Evolutionary conservation across 2,888 invertebrate genomes (phyloP), one percentile per base, ranked within the genome.

Genomic region (Balanococcus diminutus): DNA sequence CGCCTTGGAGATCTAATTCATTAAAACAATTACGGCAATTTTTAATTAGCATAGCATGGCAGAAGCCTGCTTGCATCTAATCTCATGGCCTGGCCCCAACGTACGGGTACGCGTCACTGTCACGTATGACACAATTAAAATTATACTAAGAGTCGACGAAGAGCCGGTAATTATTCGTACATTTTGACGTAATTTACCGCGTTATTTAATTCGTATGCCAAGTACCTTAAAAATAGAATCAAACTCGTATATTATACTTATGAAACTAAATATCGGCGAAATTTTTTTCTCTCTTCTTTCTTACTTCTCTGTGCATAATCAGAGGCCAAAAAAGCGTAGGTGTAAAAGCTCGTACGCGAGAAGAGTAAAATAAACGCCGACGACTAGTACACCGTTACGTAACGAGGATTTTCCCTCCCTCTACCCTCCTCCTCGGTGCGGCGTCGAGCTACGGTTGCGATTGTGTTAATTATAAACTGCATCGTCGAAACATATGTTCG

Each of bases 391-490:
- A 28, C 56, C 56, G 56, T 67, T 67, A 67, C 67, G 67, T 67
- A 67, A 67, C 16, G 28, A 14, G 19, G 67, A 1, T 42, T 28
- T 28, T 61, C 28, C 25, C 28, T 19, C 28, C 67, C 28, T 67
- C 11, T 28, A n/a, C n/a, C n/a, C 67, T 25, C 11, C 67, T 22
- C 22, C 56, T 56, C 22, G 8, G 11, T 22, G 22, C 56, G 56
- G 56, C n/a, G n/a, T n/a, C n/a, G n/a, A n/a, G n/a, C 56, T 22
- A 11, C 56, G 56, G 56, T 56, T 56, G 22, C 56, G 56, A 56
- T 56, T 56, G 56, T 56, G 67, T 67, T 67, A 67, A 67, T 67
- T 67, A 67, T 67, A 67, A 67, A 67, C 67, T 67, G 67, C 67
- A 67, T 67, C 67, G 67, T 14, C 67, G 28, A 67, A n/a, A 67